phyloP scores from a whole-genome alignment of 2,888 invertebrate genomes.

The Dendrolimus houi region DNA sequence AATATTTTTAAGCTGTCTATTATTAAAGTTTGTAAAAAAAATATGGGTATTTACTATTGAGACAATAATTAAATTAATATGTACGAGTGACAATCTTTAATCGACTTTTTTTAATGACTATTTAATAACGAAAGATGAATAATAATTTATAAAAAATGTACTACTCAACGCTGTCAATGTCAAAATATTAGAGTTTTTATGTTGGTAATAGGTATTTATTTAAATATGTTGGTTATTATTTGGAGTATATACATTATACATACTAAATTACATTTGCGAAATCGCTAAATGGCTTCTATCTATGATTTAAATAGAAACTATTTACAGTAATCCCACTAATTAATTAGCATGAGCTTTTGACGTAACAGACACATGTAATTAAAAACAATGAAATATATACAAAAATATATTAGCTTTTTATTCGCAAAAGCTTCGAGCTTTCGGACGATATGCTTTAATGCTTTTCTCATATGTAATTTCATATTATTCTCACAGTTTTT shows the following conservation, averaged over 20 bases:
- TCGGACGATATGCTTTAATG: conserved; percentile 49
- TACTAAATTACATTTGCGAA: background rate
- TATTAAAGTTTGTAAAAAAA: no score
- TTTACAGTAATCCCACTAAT: background rate
- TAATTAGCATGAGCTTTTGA: conserved; percentile 6
- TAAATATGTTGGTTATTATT: background rate
- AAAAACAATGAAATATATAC: conserved; percentile 4
- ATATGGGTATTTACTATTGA: no score
- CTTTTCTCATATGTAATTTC: conserved; percentile 62
- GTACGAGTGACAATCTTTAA: no score
- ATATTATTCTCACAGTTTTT: conserved; percentile 17
- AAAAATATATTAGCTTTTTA: conserved; percentile 29
- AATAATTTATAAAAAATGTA: no score
- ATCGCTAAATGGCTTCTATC: background rate
- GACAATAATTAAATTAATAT: no score
- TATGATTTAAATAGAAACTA: background rate
- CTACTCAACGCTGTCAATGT: no score
- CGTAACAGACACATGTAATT: conserved; percentile 3
- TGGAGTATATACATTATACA: background rate
- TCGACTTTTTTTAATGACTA: no score
- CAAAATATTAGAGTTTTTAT: no score
- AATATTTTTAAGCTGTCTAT: background rate
- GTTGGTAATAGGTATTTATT: no score
- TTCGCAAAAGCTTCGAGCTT: conserved; percentile 45
- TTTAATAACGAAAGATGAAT: no score